phyloP scores from a whole-genome alignment of 1,140 invertebrate genomes.

The Heliothis virescens region DNA sequence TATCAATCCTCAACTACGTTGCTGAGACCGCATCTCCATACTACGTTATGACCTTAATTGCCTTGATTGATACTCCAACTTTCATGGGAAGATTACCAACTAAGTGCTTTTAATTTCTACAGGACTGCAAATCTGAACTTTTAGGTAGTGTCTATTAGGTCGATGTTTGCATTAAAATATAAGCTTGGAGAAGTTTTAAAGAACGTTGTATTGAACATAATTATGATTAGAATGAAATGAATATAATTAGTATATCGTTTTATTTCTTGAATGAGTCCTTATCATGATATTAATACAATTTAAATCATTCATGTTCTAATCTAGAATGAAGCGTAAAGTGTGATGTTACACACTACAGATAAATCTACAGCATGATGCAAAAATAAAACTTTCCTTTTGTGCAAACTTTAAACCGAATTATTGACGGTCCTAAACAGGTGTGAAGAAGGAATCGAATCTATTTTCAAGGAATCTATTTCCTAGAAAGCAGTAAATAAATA shows the following conservation, averaged over 20 bases:
- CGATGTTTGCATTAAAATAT: not conserved
- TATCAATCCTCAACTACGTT: not conserved
- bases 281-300: not conserved
- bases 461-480: slow-evolving; percentile 1
- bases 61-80: slow-evolving; percentile 22
- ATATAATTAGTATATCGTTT: too few species aligned
- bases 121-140: not conserved
- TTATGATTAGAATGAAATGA: too few species aligned
- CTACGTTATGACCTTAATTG: slow-evolving; percentile 32
- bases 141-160: not conserved
- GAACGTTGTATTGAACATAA: too few species aligned
- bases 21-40: not conserved
- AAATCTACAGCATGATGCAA: too few species aligned
- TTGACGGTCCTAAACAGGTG: not conserved
- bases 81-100: slow-evolving; percentile 13
- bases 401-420: too few species aligned
- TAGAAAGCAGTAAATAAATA: slow-evolving; percentile 2
- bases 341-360: too few species aligned
- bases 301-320: not conserved
- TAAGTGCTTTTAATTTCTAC: slow-evolving; percentile 11
- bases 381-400: too few species aligned
- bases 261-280: too few species aligned
- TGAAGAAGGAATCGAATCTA: not conserved
- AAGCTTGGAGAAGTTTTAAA: too few species aligned
- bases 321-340: too few species aligned